Conservation (phyloP, 2,797 vertebrate genomes). For the Schizothorax lantsangensis region DNA sequence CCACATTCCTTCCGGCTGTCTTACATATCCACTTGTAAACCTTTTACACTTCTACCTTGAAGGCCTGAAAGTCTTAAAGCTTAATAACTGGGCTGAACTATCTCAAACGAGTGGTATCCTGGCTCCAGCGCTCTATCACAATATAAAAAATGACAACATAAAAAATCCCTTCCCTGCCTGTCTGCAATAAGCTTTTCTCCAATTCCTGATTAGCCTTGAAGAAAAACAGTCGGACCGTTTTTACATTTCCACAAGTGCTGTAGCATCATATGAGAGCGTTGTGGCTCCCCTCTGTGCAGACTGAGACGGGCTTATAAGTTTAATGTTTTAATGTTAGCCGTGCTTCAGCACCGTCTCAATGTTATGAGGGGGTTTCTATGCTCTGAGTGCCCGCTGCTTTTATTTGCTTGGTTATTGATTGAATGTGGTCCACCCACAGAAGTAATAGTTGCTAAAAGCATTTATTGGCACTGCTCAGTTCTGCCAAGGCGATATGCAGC, state of each 20-base stretch:
- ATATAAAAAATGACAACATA: slow-evolving; percentile 1
- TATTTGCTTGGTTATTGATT: slow-evolving; percentile 83
- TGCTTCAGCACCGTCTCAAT: slow-evolving; percentile 58
- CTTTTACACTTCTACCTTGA: slow-evolving; percentile 34
- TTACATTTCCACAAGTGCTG: slow-evolving; percentile 21
- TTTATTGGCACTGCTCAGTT: slow-evolving; percentile 79
- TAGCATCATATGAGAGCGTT: neutral
- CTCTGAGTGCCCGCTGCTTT: slow-evolving; percentile 76
- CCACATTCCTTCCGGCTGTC: neutral
- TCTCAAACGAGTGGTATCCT: slow-evolving; percentile 10
- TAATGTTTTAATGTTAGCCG: slow-evolving; percentile 51
- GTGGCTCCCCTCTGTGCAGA: slow-evolving; percentile 16
- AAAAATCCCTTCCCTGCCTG: neutral
- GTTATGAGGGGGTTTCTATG: slow-evolving; percentile 68
- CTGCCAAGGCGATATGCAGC: slow-evolving; percentile 60
- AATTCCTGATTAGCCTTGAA: slow-evolving; percentile 33
- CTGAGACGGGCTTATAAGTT: slow-evolving; percentile 31
- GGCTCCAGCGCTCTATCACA: slow-evolving; percentile 14
- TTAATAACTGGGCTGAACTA: slow-evolving; percentile 27
- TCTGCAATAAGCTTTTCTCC: slow-evolving; percentile 25
- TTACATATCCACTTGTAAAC: slow-evolving; percentile 24
- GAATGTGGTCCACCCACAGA: slow-evolving; percentile 77
- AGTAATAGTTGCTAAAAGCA: slow-evolving; percentile 84
- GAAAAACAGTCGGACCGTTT: neutral
- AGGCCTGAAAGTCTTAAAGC: slow-evolving; percentile 37